Conservation (phyloP, 2,888 invertebrate species). For the Tachina lurida region DNA sequence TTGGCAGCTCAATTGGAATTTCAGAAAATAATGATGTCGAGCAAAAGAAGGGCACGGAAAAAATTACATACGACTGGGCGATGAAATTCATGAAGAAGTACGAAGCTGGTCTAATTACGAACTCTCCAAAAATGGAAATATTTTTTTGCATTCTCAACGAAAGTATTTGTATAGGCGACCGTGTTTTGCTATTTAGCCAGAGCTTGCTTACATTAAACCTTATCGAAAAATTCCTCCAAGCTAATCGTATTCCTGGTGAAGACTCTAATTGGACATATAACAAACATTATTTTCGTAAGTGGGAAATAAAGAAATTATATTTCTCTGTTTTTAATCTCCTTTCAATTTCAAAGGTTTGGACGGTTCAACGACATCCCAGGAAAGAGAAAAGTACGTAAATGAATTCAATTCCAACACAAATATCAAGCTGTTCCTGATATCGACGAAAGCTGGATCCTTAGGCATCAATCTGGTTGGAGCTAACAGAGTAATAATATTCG, state of each 20-base stretch:
- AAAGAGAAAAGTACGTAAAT: constrained; percentile 97
- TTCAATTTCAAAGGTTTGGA: constrained; percentile 88
- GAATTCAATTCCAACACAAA: constrained; percentile 96
- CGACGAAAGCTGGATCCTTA: constrained; percentile 97
- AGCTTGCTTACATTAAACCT: constrained; percentile 97
- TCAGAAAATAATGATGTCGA: constrained; percentile 85
- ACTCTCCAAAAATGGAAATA: constrained; percentile 97
- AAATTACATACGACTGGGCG: constrained; percentile 94
- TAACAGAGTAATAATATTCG: constrained; percentile 97
- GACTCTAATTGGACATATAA: constrained; percentile 91
- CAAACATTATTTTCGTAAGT: constrained; percentile 94
- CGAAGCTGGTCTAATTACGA: constrained; percentile 93
- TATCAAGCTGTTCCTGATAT: constrained; percentile 96
- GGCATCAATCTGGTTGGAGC: constrained; percentile 99
- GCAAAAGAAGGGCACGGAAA: constrained; percentile 55
- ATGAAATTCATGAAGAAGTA: constrained; percentile 92
- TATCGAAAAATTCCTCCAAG: constrained; percentile 95
- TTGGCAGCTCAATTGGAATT: constrained; percentile 57
- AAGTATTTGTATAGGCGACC: constrained; percentile 93
- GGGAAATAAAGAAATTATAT: background rate
- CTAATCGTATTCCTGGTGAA: constrained; percentile 87
- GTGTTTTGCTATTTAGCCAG: constrained; percentile 97
- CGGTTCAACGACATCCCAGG: constrained; percentile 96
- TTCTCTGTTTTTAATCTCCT: constrained; percentile 11
- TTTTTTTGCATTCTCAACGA: constrained; percentile 96